A percentile compares a stretch with the other conserved stretches of the same genome.
These are phyloP conservation scores for Bombycilla garrulus DNA, from an alignment of 2,113 vertebrate genomes.

Conservation along the genomic window DNA sequence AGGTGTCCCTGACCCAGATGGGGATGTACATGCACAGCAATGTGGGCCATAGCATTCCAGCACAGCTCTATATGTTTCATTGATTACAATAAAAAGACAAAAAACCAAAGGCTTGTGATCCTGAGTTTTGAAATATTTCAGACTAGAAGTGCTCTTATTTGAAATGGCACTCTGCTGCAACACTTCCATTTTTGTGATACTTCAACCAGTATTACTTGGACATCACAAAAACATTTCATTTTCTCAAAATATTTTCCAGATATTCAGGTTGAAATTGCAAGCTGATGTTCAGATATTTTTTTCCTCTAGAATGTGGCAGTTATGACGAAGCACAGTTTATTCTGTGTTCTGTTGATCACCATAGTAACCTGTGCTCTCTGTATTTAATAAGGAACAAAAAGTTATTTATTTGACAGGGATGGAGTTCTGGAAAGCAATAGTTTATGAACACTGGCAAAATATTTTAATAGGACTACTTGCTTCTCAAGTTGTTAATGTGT, in stretches of 20 bases:
- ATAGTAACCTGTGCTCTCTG: constrained; percentile 46
- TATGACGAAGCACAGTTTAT: constrained; percentile 51
- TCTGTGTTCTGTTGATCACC: constrained; percentile 34
- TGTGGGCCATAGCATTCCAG: background rate
- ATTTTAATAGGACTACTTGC: constrained; percentile 19
- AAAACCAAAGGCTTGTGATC: background rate
- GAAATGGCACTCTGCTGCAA: background rate
- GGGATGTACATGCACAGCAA: accelerated
- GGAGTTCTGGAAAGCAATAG: background rate
- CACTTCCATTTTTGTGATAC: background rate
- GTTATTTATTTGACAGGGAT: constrained; percentile 41
- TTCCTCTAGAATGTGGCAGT: constrained; percentile 10
- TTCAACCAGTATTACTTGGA: background rate
- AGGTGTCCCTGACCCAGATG: background rate
- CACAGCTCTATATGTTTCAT: background rate
- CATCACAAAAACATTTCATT: background rate
- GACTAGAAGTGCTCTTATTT: background rate
- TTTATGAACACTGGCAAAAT: constrained; percentile 10
- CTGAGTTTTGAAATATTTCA: background rate
- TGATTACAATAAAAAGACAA: background rate
- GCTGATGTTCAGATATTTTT: background rate
- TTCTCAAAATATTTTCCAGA: constrained; percentile 6
- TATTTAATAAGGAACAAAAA: constrained; percentile 55
- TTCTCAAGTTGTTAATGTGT: background rate
- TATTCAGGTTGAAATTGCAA: constrained; percentile 1